Percentiles rank a stretch among this genome's conserved stretches.
These are phyloP conservation scores for Nysson spinosus DNA, from an alignment of 2,888 invertebrate genomes.

Conservation along the genomic window DNA sequence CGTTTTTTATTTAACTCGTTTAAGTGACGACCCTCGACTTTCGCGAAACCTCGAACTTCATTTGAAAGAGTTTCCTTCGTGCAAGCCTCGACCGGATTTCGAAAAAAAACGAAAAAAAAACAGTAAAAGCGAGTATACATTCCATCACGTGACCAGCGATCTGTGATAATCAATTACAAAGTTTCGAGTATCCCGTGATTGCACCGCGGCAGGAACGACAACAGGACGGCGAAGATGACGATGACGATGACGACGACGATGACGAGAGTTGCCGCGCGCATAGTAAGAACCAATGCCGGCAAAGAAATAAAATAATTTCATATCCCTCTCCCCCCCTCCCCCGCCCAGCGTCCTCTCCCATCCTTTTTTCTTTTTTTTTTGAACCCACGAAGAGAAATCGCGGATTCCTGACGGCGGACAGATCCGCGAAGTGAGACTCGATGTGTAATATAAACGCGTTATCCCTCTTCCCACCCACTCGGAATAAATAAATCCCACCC, in stretches of 20 bases:
- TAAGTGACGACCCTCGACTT: too few relatives aligned
- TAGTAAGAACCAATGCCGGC: too few relatives aligned
- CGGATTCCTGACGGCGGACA: slow-evolving; percentile 44
- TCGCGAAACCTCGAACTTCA: too few relatives aligned
- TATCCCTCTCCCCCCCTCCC: not conserved
- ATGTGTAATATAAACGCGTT: slow-evolving; percentile 68
- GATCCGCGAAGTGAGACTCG: slow-evolving; percentile 65
- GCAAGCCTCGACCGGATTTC: too few relatives aligned
- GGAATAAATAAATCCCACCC: not conserved
- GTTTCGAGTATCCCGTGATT: slow-evolving; percentile 27
- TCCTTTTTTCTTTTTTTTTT: slow-evolving; percentile 8
- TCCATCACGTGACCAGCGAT: slow-evolving; percentile 41
- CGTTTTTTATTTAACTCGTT: too few relatives aligned
- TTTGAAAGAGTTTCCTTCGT: too few relatives aligned
- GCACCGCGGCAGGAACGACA: slow-evolving; percentile 26
- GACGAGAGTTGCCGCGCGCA: slow-evolving; percentile 5
- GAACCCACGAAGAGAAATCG: slow-evolving; percentile 43
- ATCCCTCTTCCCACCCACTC: slow-evolving; percentile 25
- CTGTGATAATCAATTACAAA: too few relatives aligned
- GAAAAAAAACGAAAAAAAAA: slow-evolving; percentile 10
- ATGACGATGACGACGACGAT: slow-evolving; percentile 16
- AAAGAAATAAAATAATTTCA: slow-evolving; percentile 6
- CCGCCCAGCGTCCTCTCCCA: not conserved
- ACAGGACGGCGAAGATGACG: slow-evolving; percentile 33
- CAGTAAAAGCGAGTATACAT: too few relatives aligned